A percentile compares a stretch with the other conserved stretches of the same genome.
Evolutionary conservation across 2,888 invertebrate genomes (phyloP).

Genomic region (Sesia bembeciformis): DNA sequence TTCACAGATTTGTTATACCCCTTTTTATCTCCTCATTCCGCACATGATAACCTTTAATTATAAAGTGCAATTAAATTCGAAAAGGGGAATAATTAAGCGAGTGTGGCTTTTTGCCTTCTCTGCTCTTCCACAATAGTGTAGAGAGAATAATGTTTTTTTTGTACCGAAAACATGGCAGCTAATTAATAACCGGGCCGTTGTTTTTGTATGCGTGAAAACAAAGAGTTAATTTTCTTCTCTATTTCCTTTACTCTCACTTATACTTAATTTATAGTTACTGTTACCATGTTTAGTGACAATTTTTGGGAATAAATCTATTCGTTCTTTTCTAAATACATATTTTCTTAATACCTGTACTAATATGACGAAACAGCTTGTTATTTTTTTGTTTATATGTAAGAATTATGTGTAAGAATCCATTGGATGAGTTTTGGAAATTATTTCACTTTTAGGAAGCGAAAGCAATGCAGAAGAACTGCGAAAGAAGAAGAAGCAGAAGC

Average conservation of each 20-base stretch:
- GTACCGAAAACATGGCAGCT: constrained; percentile 26
- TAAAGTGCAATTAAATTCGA: neutral
- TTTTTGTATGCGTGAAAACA: constrained; percentile 23
- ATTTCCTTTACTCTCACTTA: constrained; percentile 9
- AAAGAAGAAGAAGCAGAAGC: no score
- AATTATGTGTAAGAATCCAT: no score
- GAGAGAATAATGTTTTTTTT: constrained; percentile 27
- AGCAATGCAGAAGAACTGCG: no score
- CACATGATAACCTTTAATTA: no score
- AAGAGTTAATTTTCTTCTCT: constrained; percentile 37
- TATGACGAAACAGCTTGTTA: no score
- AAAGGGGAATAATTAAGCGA: neutral
- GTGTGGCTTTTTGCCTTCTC: neutral
- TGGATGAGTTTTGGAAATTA: no score
- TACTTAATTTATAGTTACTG: constrained; percentile 9
- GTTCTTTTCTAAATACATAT: no score
- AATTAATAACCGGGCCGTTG: constrained; percentile 36
- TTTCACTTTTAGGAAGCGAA: no score
- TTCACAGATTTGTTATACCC: no score
- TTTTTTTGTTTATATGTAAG: no score
- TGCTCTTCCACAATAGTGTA: neutral
- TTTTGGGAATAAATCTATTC: neutral
- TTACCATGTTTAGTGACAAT: neutral
- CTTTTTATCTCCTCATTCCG: no score
- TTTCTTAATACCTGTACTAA: no score